Percentiles rank a stretch among this genome's conserved stretches.
Evolutionary conservation across 1,140 invertebrate species (phyloP).

Genomic region (Zophobas atratus): DNA sequence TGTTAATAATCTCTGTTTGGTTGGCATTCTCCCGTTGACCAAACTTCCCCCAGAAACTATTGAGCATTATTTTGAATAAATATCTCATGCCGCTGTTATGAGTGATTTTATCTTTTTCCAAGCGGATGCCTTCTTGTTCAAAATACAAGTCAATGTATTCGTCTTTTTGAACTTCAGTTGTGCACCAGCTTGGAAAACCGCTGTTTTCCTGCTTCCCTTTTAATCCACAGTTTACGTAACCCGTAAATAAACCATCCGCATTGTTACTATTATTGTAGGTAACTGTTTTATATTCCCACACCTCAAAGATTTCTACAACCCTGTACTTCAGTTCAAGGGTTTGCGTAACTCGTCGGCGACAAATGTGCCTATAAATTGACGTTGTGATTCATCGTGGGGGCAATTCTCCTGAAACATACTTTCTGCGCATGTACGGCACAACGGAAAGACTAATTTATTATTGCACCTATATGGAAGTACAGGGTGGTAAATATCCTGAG

Average conservation of each 20-base stretch:
- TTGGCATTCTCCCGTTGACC: constrained; percentile 44
- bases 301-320: neutral
- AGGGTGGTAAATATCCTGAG: neutral
- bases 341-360: neutral
- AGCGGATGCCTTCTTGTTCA: constrained; percentile 63
- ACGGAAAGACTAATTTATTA: neutral
- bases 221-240: constrained; percentile 60
- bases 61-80: constrained; percentile 45
- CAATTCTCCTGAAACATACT: neutral
- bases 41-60: constrained; percentile 53
- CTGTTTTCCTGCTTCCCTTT: constrained; percentile 45
- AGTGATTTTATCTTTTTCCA: constrained; percentile 56
- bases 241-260: constrained; percentile 16
- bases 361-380: neutral
- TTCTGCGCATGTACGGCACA: neutral
- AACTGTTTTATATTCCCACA: too few relatives aligned
- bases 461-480: neutral
- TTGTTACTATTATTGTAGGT: neutral
- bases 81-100: constrained; percentile 36
- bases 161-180: constrained; percentile 54
- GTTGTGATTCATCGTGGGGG: neutral
- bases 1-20: constrained; percentile 32
- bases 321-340: neutral
- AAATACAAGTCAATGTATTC: constrained; percentile 57
- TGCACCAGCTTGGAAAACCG: constrained; percentile 62